These are phyloP conservation scores for Phrixothrix hirtus DNA, from an alignment of 2,888 invertebrate species.

Conservation along the genomic window DNA sequence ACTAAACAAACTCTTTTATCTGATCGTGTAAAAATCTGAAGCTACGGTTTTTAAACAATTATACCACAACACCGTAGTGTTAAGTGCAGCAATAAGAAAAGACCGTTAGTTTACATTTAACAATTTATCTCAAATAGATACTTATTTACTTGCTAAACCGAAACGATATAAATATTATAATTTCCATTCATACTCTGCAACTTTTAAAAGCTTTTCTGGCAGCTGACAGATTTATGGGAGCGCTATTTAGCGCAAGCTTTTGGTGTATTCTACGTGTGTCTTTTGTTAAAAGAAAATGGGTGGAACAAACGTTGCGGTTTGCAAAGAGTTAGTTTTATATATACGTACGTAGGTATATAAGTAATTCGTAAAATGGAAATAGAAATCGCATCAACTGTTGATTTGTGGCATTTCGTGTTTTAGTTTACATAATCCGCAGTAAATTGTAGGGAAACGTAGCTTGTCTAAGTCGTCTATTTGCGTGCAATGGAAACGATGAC, in stretches of 20 bases:
- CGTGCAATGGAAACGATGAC: conserved; percentile 9
- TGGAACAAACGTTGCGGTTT: not conserved
- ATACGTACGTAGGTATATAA: no score
- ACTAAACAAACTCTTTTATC: no score
- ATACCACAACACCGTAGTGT: no score
- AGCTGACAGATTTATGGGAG: conserved; percentile 8
- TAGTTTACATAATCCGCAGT: no score
- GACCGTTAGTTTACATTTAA: not conserved
- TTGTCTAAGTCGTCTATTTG: conserved; percentile 1
- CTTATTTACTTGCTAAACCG: conserved; percentile 6
- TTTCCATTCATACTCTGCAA: conserved; percentile 1
- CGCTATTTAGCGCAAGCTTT: conserved; percentile 8
- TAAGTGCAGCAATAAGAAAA: not conserved
- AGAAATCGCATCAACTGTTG: no score
- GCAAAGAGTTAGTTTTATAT: no score
- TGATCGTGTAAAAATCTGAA: no score
- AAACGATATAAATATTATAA: conserved; percentile 13
- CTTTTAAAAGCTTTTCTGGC: conserved; percentile 3
- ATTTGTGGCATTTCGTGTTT: not conserved
- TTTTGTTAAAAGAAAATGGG: conserved; percentile 1
- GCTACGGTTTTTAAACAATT: no score
- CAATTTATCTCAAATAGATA: conserved; percentile 13
- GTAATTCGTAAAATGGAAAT: no score
- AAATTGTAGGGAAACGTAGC: not conserved
- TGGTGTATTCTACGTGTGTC: not conserved